Percentiles rank a stretch among this genome's conserved stretches.
phyloP scores from a whole-genome alignment of 2,113 vertebrate species.

The Xenus cinereus region DNA sequence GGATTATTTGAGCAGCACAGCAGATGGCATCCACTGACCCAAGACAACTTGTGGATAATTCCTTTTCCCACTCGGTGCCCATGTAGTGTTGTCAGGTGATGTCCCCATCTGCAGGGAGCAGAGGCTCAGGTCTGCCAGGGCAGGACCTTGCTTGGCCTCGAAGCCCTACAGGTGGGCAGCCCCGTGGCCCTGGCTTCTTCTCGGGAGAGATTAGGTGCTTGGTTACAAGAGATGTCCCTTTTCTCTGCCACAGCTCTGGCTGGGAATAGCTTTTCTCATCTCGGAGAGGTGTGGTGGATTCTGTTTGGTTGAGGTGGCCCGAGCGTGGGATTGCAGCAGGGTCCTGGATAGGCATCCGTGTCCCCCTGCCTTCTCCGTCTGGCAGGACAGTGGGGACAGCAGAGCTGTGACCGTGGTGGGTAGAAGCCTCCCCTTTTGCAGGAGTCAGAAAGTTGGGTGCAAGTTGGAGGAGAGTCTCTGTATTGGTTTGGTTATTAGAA shows the following conservation, averaged over 20 bases:
- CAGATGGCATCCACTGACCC: neutral
- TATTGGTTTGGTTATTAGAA: neutral
- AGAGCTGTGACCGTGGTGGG: neutral
- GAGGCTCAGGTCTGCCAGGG: neutral
- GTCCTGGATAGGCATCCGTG: accelerated
- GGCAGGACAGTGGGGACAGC: neutral
- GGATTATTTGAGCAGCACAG: neutral
- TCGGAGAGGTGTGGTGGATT: neutral
- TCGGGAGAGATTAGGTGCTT: accelerated
- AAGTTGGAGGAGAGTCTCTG: neutral
- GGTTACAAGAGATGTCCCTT: neutral
- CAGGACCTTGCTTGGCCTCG: neutral
- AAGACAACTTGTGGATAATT: neutral
- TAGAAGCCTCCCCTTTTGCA: neutral
- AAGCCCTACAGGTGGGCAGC: neutral
- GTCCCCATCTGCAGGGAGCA: accelerated
- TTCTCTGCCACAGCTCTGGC: neutral
- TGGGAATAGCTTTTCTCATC: neutral
- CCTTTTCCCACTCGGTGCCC: neutral
- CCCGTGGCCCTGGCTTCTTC: neutral
- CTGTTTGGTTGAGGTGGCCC: neutral
- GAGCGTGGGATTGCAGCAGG: accelerated
- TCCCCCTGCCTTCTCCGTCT: neutral
- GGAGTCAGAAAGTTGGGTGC: neutral
- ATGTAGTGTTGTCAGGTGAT: neutral